Evolutionary conservation across 2,113 vertebrate species (phyloP).

Genomic region (Paradisaea rubra): DNA sequence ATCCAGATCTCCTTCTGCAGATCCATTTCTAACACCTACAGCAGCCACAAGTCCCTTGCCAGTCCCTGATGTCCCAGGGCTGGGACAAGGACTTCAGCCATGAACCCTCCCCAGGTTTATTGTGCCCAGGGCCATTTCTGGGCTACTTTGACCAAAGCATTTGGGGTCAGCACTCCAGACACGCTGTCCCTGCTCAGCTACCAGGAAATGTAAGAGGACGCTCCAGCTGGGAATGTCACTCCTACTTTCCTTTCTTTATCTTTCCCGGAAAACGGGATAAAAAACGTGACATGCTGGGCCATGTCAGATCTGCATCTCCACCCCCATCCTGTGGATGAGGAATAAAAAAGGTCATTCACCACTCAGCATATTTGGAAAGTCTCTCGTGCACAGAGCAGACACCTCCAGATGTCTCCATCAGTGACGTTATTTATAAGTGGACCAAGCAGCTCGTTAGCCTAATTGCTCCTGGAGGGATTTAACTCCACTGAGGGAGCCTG

Average conservation of each 20-base stretch:
- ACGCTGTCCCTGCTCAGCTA: neutral
- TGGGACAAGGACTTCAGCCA: neutral
- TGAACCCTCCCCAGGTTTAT: neutral
- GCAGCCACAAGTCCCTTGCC: neutral
- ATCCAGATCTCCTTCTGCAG: neutral
- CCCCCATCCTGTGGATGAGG: neutral
- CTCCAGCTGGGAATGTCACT: neutral
- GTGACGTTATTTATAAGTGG: constrained; percentile 44
- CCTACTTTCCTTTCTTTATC: neutral
- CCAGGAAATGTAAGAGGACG: neutral
- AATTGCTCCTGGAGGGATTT: constrained; percentile 53
- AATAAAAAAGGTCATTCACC: neutral
- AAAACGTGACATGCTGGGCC: neutral
- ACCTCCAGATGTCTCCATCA: constrained; percentile 29
- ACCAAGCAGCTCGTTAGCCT: constrained; percentile 31
- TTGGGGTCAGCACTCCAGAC: neutral
- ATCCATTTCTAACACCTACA: neutral
- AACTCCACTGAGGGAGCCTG: neutral
- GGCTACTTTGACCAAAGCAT: neutral
- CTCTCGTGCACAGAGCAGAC: neutral
- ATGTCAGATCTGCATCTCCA: neutral
- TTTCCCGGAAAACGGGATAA: neutral
- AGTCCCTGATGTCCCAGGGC: neutral
- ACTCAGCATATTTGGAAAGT: neutral
- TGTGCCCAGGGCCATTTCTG: neutral